These are phyloP conservation scores for Pantherophis alleghaniensis DNA, from an alignment of 2,797 vertebrate species.

Conservation along the genomic window DNA sequence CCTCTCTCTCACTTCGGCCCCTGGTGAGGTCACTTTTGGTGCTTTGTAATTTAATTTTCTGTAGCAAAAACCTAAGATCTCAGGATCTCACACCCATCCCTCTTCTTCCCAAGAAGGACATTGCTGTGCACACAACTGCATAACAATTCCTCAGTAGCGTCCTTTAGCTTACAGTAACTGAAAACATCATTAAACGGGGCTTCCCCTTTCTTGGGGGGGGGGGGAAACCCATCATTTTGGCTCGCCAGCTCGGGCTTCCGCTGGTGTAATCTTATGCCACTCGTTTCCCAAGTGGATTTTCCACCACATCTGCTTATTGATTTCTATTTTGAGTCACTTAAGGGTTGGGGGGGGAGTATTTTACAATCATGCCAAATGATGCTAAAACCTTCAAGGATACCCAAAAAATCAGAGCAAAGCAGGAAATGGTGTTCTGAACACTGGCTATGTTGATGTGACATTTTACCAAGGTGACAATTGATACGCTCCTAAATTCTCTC, in stretches of 20 bases:
- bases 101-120: not conserved
- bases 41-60: not conserved
- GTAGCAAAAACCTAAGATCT: not conserved
- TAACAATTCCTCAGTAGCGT: not conserved
- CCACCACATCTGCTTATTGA: not conserved
- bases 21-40: not conserved
- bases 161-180: not conserved
- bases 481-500: not conserved
- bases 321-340: not conserved
- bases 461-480: not conserved
- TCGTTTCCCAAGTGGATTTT: not conserved
- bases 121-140: not conserved
- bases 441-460: not conserved
- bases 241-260: accelerated
- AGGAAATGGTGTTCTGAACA: not conserved
- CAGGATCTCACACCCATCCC: not conserved
- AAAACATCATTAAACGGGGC: not conserved
- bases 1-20: not conserved
- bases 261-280: not conserved
- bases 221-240: not conserved
- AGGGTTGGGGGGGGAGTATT: not conserved
- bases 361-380: not conserved
- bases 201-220: not conserved
- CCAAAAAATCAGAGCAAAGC: not conserved
- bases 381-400: not conserved